Base-by-base conservation (phyloP, 1,140 invertebrate genomes). In the Agrypnia vestita region DNA sequence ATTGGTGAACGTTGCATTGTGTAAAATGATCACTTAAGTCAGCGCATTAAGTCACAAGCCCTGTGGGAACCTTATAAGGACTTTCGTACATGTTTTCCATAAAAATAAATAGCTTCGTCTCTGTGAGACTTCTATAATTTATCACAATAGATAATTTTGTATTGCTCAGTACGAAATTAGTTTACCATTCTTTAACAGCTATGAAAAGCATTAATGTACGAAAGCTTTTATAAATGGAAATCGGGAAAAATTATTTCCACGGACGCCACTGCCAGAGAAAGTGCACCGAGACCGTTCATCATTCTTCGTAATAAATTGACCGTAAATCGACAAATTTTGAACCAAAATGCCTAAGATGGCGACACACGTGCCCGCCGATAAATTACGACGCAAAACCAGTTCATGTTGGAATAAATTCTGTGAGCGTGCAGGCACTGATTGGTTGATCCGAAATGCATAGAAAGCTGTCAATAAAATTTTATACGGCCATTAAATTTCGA, bases 391-490 rank as follows among this genome's bases (percentile, higher is more conserved):
- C 13, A 11, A 43, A 35, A 25, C 61, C 61, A 64, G 25, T 64
- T 64, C 21, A 35, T 13, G 11, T 64, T 43, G 10, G 25, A 43
- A 35, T 35, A 64, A 64, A 64, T 13, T 13, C 61, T 64, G 61
- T 44, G 13, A 35, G 61, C 13, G n/a, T 13, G 19, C 61, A 25
- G 21, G 35, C 61, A 43, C 19, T n/a, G 25, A 64, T 64, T 64
- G 61, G 61, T 59, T 8, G 9, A 21, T 59, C 55, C 55, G 8
- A 59, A 59, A 15, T 59, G 55, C 55, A 59, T 59, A 21, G 55
- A 15, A 19, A 59, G 55, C 55, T 59, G 55, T 59, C 55, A 59
- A 59, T 59, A 59, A 59, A 59, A 59, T 59, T 21, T 59, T 59
- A 59, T 19, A 6, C 25, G 17, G 4, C 55, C 55, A 59, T 59